Evolutionary conservation across 2,797 vertebrate species (phyloP).

Genomic region (Serranus cabrilla): DNA sequence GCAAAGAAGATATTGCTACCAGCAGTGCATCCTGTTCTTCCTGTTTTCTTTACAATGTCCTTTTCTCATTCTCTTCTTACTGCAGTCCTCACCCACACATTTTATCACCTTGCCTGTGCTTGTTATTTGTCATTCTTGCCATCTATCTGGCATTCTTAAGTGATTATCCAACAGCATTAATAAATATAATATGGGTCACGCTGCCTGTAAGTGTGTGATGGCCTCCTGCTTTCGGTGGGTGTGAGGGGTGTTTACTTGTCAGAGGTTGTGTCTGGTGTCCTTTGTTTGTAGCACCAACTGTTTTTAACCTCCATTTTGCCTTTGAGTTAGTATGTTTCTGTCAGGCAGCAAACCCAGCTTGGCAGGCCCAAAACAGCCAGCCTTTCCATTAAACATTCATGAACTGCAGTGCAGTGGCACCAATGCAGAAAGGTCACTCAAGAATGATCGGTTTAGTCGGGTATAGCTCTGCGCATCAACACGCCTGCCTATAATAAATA

Average conservation of each 20-base stretch:
- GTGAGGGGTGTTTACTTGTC: slow-evolving; percentile 59
- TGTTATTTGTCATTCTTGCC: slow-evolving; percentile 5
- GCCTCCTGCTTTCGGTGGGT: slow-evolving; percentile 39
- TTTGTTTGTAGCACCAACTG: slow-evolving; percentile 50
- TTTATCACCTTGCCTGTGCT: background rate
- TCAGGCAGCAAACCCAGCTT: slow-evolving; percentile 68
- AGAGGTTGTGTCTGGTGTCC: slow-evolving; percentile 47
- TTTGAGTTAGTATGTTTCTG: slow-evolving; percentile 73
- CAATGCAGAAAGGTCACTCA: slow-evolving; percentile 82
- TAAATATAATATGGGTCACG: slow-evolving; percentile 31
- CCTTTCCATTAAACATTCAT: slow-evolving; percentile 84
- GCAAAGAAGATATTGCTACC: slow-evolving; percentile 1
- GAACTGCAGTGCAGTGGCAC: slow-evolving; percentile 76
- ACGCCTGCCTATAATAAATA: slow-evolving; percentile 61
- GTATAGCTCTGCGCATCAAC: slow-evolving; percentile 56
- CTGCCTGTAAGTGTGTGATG: slow-evolving; percentile 15
- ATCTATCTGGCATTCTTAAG: slow-evolving; percentile 13
- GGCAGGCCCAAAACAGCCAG: slow-evolving; percentile 76
- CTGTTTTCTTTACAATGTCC: slow-evolving; percentile 8
- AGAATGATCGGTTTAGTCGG: slow-evolving; percentile 70
- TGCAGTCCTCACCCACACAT: background rate
- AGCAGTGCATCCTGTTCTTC: slow-evolving; percentile 33
- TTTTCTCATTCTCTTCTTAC: background rate
- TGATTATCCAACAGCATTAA: slow-evolving; percentile 21
- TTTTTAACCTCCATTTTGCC: slow-evolving; percentile 68